Evolutionary conservation across 2,888 invertebrate species (phyloP).

Genomic region (Monoplex corrugatus): DNA sequence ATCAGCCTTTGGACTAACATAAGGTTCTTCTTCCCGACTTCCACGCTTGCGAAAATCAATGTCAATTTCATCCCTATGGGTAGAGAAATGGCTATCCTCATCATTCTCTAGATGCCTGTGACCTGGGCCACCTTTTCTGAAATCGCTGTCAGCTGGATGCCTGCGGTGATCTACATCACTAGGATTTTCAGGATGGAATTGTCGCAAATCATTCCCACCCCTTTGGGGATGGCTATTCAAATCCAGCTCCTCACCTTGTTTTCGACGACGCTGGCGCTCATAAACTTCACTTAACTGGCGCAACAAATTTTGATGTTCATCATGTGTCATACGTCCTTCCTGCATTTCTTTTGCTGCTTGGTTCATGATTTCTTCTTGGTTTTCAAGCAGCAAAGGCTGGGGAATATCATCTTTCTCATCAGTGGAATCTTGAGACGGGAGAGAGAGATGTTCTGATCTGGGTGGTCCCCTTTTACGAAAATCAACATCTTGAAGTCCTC

Average conservation of each 20-base stretch:
- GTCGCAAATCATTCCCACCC: conserved; percentile 51
- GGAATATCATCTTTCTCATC: conserved; percentile 49
- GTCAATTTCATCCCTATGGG: conserved; percentile 50
- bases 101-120: conserved; percentile 41
- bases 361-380: conserved; percentile 63
- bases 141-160: conserved; percentile 39
- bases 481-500: conserved; percentile 60
- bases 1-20: conserved; percentile 38
- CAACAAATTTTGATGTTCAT: conserved; percentile 76
- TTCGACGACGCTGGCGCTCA: conserved; percentile 63
- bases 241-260: conserved; percentile 14
- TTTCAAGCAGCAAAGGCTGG: conserved; percentile 56
- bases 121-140: conserved; percentile 24
- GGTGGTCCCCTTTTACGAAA: conserved; percentile 28
- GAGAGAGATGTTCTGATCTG: not conserved
- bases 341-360: conserved; percentile 90
- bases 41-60: conserved; percentile 42
- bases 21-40: conserved; percentile 18
- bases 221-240: conserved; percentile 10
- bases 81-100: conserved; percentile 44
- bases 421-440: not conserved
- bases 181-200: conserved; percentile 6
- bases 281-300: conserved; percentile 73
- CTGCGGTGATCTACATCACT: conserved; percentile 48
- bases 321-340: conserved; percentile 84